Percentiles rank a stretch among this genome's conserved stretches.
These are phyloP conservation scores for Callipepla californica DNA, from an alignment of 2,113 vertebrate genomes.

Conservation along the genomic window DNA sequence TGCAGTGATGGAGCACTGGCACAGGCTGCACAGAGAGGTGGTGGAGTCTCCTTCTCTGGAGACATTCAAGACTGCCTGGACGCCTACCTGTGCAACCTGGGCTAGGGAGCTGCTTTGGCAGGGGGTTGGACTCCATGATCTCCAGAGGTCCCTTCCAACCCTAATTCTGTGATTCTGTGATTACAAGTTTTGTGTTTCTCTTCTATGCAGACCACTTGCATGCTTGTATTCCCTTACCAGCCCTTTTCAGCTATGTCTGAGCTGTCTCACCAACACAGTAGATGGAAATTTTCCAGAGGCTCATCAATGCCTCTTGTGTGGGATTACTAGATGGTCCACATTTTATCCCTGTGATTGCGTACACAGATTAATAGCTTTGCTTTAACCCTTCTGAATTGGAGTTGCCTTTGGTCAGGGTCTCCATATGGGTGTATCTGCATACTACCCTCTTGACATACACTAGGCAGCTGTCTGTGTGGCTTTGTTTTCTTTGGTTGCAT, in stretches of 20 bases:
- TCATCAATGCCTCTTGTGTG: neutral
- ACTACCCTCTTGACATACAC: neutral
- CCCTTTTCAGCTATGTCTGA: neutral
- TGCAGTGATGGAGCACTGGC: too few species aligned
- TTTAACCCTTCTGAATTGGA: neutral
- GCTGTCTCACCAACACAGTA: neutral
- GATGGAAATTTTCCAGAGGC: neutral
- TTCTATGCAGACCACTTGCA: neutral
- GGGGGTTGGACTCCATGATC: too few species aligned
- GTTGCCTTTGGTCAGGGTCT: neutral
- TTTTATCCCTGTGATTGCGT: fast-evolving
- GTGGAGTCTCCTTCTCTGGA: too few species aligned
- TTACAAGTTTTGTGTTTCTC: neutral
- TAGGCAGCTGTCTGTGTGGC: neutral
- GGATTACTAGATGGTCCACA: neutral
- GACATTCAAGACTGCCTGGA: too few species aligned
- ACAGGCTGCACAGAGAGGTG: too few species aligned
- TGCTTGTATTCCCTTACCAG: neutral
- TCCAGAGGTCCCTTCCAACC: too few species aligned
- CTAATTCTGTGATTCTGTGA: neutral
- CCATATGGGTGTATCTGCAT: neutral
- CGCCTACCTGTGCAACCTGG: too few species aligned
- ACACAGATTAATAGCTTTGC: neutral
- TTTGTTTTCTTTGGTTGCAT: neutral
- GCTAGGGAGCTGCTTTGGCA: too few species aligned